phyloP scores from a whole-genome alignment of 2,797 vertebrate genomes.

The Rhinoraja longicauda region DNA sequence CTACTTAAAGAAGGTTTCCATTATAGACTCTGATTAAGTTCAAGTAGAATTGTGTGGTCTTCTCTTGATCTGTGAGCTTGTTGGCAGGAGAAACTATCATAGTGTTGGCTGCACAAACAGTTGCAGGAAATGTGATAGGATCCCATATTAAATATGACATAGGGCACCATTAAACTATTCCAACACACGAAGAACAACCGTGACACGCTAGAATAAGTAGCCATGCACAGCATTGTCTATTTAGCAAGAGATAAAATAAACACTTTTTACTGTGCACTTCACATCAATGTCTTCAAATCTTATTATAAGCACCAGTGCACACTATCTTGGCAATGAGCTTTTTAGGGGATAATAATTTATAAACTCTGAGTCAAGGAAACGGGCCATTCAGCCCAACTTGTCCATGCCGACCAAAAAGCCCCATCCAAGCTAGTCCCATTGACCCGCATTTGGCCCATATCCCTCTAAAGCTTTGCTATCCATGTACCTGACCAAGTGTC shows the following conservation, averaged over 20 bases:
- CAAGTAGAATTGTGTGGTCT: constrained; percentile 44
- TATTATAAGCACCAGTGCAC: neutral
- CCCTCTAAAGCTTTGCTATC: too few relatives aligned
- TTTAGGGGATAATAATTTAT: neutral
- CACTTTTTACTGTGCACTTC: constrained; percentile 15
- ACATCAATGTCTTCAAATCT: neutral
- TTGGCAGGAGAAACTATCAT: constrained; percentile 36
- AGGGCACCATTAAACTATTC: neutral
- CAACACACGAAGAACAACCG: neutral
- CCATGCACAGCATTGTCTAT: neutral
- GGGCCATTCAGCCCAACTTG: too few relatives aligned
- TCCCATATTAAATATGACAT: neutral
- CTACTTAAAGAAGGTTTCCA: constrained; percentile 50
- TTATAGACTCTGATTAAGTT: constrained; percentile 51
- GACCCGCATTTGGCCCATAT: too few relatives aligned
- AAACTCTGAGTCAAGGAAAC: neutral
- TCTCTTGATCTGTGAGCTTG: constrained; percentile 44
- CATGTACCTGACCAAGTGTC: too few relatives aligned
- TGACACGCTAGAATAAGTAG: neutral
- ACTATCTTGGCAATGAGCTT: neutral
- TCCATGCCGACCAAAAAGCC: too few relatives aligned
- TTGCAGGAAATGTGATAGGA: constrained; percentile 45
- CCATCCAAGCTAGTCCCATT: too few relatives aligned
- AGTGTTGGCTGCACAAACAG: constrained; percentile 41
- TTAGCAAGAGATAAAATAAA: constrained; percentile 45